These are phyloP conservation scores for Danio rerio DNA, from an alignment of 2,113 vertebrate species.

Conservation along the genomic window DNA sequence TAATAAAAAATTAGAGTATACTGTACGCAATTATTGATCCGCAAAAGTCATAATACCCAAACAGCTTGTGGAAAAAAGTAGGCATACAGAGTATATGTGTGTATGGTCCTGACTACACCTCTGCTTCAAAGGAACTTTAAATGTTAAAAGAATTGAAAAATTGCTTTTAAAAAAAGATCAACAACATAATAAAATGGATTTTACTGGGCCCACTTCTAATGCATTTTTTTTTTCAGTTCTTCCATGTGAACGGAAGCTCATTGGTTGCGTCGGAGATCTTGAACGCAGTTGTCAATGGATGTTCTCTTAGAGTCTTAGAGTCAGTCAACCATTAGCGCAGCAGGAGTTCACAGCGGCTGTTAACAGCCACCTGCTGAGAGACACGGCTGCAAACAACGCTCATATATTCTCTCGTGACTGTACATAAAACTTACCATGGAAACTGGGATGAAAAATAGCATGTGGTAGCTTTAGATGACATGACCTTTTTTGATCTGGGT, in stretches of 20 bases:
- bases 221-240: neutral
- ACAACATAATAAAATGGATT: too few species aligned
- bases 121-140: too few species aligned
- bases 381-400: neutral
- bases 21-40: too few species aligned
- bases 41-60: too few species aligned
- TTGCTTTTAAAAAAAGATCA: too few species aligned
- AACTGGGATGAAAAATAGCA: neutral
- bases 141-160: too few species aligned
- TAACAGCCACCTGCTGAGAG: constrained; percentile 5
- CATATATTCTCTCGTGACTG: neutral
- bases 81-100: too few species aligned
- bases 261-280: neutral
- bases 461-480: neutral
- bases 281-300: neutral
- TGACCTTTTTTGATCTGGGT: neutral
- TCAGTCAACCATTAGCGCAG: neutral
- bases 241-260: neutral
- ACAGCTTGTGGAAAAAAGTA: too few species aligned
- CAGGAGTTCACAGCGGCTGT: neutral
- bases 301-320: neutral
- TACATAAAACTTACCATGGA: neutral
- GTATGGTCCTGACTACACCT: too few species aligned
- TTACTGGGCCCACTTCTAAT: too few species aligned
- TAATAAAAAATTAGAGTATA: too few species aligned